Percentiles rank a stretch among this genome's conserved stretches.
phyloP scores from a whole-genome alignment of 2,113 vertebrate genomes.

The Xiphophorus maculatus region DNA sequence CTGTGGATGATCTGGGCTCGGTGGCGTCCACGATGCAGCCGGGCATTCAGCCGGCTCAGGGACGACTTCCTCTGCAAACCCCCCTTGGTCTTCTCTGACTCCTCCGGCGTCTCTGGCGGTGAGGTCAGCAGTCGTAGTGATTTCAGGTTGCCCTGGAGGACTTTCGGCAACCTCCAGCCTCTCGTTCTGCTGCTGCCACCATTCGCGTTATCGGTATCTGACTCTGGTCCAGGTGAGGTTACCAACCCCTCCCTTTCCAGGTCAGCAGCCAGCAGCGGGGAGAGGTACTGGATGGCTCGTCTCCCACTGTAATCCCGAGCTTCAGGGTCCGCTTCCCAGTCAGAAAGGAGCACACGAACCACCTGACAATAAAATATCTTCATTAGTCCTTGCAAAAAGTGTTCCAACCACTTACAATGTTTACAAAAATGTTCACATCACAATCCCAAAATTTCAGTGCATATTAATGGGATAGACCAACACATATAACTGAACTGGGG shows the following conservation, averaged over 20 bases:
- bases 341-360: conserved; percentile 90
- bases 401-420: too few species aligned
- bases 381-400: neutral
- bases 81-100: conserved; percentile 75
- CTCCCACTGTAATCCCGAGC: conserved; percentile 93
- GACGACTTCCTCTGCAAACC: conserved; percentile 85
- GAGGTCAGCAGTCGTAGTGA: conserved; percentile 82
- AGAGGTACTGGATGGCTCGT: conserved; percentile 90
- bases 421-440: too few species aligned
- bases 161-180: conserved; percentile 87
- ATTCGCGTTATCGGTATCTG: conserved; percentile 67
- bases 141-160: conserved; percentile 87
- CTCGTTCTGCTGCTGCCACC: conserved; percentile 33
- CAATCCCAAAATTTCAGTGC: too few species aligned
- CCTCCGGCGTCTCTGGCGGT: conserved; percentile 66
- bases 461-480: too few species aligned
- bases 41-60: conserved; percentile 85
- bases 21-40: conserved; percentile 89
- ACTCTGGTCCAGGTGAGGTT: conserved; percentile 67
- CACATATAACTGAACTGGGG: too few species aligned
- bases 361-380: conserved; percentile 67
- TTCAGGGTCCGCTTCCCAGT: conserved; percentile 91
- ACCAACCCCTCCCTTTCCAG: conserved; percentile 85
- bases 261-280: conserved; percentile 72
- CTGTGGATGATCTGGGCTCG: conserved; percentile 94